Percentiles rank a stretch among this genome's conserved stretches.
Evolutionary conservation across 2,888 invertebrate species (phyloP).

Genomic region (Agrochola macilenta): DNA sequence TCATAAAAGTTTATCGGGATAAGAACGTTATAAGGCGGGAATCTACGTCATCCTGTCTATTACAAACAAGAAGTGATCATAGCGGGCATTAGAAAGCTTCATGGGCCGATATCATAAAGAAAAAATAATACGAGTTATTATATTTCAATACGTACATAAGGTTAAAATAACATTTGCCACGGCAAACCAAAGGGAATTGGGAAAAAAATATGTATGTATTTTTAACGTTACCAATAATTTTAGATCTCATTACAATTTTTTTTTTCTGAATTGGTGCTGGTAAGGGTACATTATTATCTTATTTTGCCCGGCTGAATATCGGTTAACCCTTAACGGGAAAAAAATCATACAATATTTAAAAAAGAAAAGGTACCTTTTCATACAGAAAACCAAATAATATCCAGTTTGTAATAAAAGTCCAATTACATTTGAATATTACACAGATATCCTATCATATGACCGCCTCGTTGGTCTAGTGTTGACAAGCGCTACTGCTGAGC

Average conservation of each 20-base stretch:
- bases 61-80: not conserved
- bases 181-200: not conserved
- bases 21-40: not conserved
- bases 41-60: not conserved
- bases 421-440: slow-evolving; percentile 23
- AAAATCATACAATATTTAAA: slow-evolving; percentile 4
- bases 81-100: not conserved
- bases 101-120: not conserved
- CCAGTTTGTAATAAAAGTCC: not conserved
- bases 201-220: not conserved
- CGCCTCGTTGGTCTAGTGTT: no score
- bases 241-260: slow-evolving; percentile 9
- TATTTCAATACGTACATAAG: not conserved
- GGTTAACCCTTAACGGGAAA: not conserved
- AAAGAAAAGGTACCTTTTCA: slow-evolving; percentile 9
- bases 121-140: not conserved
- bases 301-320: not conserved
- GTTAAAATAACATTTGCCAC: not conserved
- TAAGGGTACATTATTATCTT: slow-evolving; percentile 13
- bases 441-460: not conserved
- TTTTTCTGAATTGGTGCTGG: slow-evolving; percentile 21
- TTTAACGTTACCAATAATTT: slow-evolving; percentile 11
- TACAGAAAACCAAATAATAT: not conserved
- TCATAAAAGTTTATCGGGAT: not conserved
- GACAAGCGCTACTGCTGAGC: not conserved